Percentiles rank a stretch among this genome's conserved stretches.
Evolutionary conservation across 2,113 vertebrate genomes (phyloP).

Genomic region (Sorex araneus): DNA sequence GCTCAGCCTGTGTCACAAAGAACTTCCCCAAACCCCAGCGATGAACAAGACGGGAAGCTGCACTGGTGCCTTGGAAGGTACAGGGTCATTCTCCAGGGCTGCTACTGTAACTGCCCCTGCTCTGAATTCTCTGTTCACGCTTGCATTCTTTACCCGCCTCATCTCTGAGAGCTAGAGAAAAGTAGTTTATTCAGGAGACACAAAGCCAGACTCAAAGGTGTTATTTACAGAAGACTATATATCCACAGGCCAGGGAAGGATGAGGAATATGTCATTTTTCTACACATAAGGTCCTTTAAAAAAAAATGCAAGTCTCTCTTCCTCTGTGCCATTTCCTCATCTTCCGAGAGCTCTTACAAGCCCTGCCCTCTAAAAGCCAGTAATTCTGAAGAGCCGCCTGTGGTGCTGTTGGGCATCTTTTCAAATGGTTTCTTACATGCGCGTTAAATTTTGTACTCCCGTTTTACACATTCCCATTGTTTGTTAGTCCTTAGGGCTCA

Average conservation of each 20-base stretch:
- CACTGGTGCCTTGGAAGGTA: fast-evolving
- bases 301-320: not conserved
- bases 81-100: not conserved
- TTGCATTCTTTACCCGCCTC: not conserved
- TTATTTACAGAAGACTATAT: not conserved
- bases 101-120: not conserved
- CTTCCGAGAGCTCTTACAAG: not conserved
- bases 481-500: not conserved
- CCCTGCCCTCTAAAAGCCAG: not conserved
- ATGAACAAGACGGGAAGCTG: not conserved
- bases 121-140: not conserved
- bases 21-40: not conserved
- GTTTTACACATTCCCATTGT: not conserved
- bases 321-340: not conserved
- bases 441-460: not conserved
- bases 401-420: not conserved
- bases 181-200: not conserved
- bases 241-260: not conserved
- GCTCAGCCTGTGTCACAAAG: not conserved
- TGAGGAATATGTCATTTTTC: not conserved
- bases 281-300: not conserved
- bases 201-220: not conserved
- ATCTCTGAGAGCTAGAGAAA: not conserved
- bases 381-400: not conserved
- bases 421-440: not conserved